Evolutionary conservation across 2,888 invertebrate species (phyloP).

Genomic region (Archaeoteleia sp.): DNA sequence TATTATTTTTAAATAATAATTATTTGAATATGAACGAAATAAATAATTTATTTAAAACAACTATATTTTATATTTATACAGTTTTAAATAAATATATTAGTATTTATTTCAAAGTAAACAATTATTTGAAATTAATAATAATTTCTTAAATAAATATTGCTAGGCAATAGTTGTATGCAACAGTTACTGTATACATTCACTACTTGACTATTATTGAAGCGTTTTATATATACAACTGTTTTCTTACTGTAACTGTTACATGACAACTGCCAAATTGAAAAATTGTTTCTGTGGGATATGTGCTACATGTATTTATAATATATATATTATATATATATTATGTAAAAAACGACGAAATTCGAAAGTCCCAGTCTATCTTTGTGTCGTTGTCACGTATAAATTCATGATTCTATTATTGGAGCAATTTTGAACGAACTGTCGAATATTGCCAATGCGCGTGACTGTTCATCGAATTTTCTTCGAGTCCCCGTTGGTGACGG

Average conservation of each 20-base stretch:
- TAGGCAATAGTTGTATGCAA: slow-evolving; percentile 8
- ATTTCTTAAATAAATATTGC: too few relatives aligned
- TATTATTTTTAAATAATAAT: too few relatives aligned
- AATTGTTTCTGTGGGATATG: slow-evolving; percentile 2
- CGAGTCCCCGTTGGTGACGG: slow-evolving; percentile 66
- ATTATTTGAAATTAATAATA: too few relatives aligned
- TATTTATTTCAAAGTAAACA: too few relatives aligned
- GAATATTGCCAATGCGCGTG: slow-evolving; percentile 13
- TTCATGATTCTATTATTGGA: neutral
- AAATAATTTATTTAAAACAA: too few relatives aligned
- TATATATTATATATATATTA: slow-evolving; percentile 16
- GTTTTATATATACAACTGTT: slow-evolving; percentile 17
- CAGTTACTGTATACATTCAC: slow-evolving; percentile 10
- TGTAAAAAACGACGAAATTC: slow-evolving; percentile 6
- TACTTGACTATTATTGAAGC: slow-evolving; percentile 16
- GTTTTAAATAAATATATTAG: too few relatives aligned
- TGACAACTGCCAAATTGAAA: slow-evolving; percentile 3
- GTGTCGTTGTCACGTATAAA: slow-evolving; percentile 2
- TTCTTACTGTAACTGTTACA: slow-evolving; percentile 20
- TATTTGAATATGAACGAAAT: too few relatives aligned
- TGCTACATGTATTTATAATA: slow-evolving; percentile 12
- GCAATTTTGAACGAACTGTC: slow-evolving; percentile 9
- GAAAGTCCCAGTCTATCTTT: slow-evolving; percentile 2
- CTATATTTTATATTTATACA: too few relatives aligned
- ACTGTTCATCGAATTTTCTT: slow-evolving; percentile 66